Percentiles rank a stretch among this genome's conserved stretches.
These are phyloP conservation scores for Drusus annulatus DNA, from an alignment of 1,140 invertebrate species.

Conservation along the genomic window DNA sequence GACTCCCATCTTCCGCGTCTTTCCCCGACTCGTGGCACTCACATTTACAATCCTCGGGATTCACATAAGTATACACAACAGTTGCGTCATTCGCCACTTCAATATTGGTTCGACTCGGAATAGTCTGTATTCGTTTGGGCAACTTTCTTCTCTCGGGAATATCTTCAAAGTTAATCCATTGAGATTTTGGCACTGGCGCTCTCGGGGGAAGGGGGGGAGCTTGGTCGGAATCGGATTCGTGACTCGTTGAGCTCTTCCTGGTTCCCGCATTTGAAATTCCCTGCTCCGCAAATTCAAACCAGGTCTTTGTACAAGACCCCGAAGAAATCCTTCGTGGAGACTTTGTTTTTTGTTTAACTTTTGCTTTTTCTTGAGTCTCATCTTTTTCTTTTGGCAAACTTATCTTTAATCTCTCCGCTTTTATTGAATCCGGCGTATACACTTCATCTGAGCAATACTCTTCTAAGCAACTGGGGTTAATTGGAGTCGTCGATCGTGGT, in stretches of 20 bases:
- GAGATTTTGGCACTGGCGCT: slow-evolving; percentile 67
- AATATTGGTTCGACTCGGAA: slow-evolving; percentile 72
- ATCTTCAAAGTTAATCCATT: slow-evolving; percentile 91
- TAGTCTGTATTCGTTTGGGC: slow-evolving; percentile 85
- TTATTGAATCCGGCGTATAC: slow-evolving; percentile 61
- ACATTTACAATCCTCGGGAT: slow-evolving; percentile 87
- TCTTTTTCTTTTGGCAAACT: slow-evolving; percentile 78
- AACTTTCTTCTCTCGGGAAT: slow-evolving; percentile 84
- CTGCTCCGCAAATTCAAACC: slow-evolving; percentile 77
- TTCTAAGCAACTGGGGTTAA: slow-evolving; percentile 84
- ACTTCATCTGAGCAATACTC: slow-evolving; percentile 76
- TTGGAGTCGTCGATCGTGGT: slow-evolving; percentile 87
- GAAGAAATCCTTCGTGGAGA: slow-evolving; percentile 67
- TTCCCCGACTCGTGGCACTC: slow-evolving; percentile 81
- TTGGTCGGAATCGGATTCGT: slow-evolving; percentile 58
- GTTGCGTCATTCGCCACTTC: slow-evolving; percentile 60
- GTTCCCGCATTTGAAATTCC: slow-evolving; percentile 63
- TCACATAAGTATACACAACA: slow-evolving; percentile 82
- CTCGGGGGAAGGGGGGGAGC: slow-evolving; percentile 71
- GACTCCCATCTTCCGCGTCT: slow-evolving; percentile 54
- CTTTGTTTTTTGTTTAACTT: slow-evolving; percentile 63
- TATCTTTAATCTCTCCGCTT: slow-evolving; percentile 79
- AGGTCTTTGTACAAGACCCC: slow-evolving; percentile 70
- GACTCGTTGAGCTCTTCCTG: slow-evolving; percentile 51
- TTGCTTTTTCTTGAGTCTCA: slow-evolving; percentile 61